Evolutionary conservation across 1,140 invertebrate genomes (phyloP).

Genomic region (Sycobia sp.): DNA sequence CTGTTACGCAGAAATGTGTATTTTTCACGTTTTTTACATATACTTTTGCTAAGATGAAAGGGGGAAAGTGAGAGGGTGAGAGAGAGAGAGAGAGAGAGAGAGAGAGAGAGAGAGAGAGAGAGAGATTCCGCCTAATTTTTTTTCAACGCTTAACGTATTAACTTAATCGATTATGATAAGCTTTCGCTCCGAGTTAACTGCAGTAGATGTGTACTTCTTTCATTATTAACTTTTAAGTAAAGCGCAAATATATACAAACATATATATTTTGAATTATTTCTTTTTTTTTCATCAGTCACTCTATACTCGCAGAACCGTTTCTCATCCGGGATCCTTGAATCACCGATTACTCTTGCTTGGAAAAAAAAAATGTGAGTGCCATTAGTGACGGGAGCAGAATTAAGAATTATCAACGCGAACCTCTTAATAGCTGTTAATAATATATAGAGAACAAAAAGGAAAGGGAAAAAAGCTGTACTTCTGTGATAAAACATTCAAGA

Average conservation of each 20-base stretch:
- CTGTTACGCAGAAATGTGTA: constrained; percentile 7
- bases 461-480: constrained; percentile 40
- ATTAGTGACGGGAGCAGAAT: constrained; percentile 34
- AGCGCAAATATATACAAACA: no score
- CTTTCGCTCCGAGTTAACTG: constrained; percentile 6
- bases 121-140: constrained; percentile 13
- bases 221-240: constrained; percentile 13
- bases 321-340: constrained; percentile 12
- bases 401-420: constrained; percentile 18
- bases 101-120: no score
- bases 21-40: constrained; percentile 26
- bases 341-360: no score
- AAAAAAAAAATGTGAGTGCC: constrained; percentile 33
- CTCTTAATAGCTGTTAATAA: constrained; percentile 18
- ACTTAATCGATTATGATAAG: constrained; percentile 7
- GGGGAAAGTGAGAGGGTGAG: no score
- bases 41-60: constrained; percentile 29
- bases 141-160: not conserved
- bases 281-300: no score
- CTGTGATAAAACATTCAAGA: constrained; percentile 46
- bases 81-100: no score
- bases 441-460: constrained; percentile 32
- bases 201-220: constrained; percentile 15
- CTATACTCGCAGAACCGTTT: constrained; percentile 5
- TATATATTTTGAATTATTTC: no score